Conservation (phyloP, 1,140 invertebrate species). For the Mya arenaria region DNA sequence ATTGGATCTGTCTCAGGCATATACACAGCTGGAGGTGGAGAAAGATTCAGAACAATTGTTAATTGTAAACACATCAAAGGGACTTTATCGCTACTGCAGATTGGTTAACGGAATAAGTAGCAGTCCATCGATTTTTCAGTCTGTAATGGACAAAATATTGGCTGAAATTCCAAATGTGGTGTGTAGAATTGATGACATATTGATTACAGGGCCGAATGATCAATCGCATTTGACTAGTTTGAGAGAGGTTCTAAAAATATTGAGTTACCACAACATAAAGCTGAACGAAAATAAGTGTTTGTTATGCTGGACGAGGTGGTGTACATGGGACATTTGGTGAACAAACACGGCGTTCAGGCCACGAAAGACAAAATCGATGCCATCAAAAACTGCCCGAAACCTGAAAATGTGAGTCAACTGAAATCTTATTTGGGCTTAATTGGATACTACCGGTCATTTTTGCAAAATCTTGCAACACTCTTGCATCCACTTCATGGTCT, state of each 20-base stretch:
- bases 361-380: constrained; percentile 47
- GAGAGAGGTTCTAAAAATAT: neutral
- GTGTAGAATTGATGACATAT: constrained; percentile 51
- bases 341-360: constrained; percentile 45
- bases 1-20: constrained; percentile 67
- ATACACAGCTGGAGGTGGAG: constrained; percentile 60
- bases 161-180: neutral
- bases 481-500: constrained; percentile 37
- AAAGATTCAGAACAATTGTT: constrained; percentile 25
- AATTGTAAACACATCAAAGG: constrained; percentile 77
- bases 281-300: constrained; percentile 28
- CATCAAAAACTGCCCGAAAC: constrained; percentile 16
- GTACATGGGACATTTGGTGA: constrained; percentile 31
- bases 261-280: constrained; percentile 19
- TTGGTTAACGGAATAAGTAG: constrained; percentile 12
- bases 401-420: constrained; percentile 42
- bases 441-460: constrained; percentile 53
- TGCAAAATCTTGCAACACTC: constrained; percentile 43
- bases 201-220: constrained; percentile 18
- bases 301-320: neutral
- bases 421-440: constrained; percentile 51
- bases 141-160: constrained; percentile 26
- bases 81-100: constrained; percentile 77
- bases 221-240: constrained; percentile 10
- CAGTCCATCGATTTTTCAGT: constrained; percentile 38